phyloP scores from a whole-genome alignment of 2,113 vertebrate species.

The Hirundichthys speculiger region DNA sequence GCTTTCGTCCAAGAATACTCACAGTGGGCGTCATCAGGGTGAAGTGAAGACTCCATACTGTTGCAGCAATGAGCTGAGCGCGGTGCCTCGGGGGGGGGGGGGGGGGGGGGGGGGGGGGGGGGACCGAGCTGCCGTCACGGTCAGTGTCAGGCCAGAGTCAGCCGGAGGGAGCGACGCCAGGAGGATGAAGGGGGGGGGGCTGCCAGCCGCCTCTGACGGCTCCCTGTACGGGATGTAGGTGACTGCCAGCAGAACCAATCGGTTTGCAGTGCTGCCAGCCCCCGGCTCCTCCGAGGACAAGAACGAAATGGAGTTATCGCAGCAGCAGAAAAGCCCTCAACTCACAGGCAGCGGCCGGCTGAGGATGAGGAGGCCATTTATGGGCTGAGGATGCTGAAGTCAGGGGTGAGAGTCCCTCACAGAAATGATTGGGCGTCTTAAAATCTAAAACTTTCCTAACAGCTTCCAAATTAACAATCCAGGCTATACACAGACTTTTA shows the following conservation, averaged over 20 bases:
- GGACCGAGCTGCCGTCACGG: conserved; percentile 24
- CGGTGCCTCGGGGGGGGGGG: conserved; percentile 26
- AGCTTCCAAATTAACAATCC: too few relatives aligned
- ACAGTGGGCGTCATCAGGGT: neutral
- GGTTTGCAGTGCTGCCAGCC: conserved; percentile 48
- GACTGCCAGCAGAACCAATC: conserved; percentile 51
- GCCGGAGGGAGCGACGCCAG: conserved; percentile 20
- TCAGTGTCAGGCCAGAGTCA: conserved; percentile 25
- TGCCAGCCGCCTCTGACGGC: conserved; percentile 55
- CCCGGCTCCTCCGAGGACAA: conserved; percentile 23
- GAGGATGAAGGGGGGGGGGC: conserved; percentile 11
- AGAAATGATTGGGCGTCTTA: neutral
- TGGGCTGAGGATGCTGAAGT: neutral
- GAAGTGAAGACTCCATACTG: neutral
- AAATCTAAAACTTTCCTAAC: too few relatives aligned
- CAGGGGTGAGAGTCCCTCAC: neutral
- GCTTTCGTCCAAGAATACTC: conserved; percentile 10
- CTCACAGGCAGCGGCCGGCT: conserved; percentile 15
- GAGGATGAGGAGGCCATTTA: neutral
- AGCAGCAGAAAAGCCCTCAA: neutral
- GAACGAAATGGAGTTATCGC: conserved; percentile 29
- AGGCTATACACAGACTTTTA: too few relatives aligned
- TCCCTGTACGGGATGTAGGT: conserved; percentile 43
- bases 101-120: conserved; percentile 23
- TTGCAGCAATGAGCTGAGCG: neutral